Conservation (phyloP, 2,797 vertebrate species). For the Brachyrhaphis roseni region DNA sequence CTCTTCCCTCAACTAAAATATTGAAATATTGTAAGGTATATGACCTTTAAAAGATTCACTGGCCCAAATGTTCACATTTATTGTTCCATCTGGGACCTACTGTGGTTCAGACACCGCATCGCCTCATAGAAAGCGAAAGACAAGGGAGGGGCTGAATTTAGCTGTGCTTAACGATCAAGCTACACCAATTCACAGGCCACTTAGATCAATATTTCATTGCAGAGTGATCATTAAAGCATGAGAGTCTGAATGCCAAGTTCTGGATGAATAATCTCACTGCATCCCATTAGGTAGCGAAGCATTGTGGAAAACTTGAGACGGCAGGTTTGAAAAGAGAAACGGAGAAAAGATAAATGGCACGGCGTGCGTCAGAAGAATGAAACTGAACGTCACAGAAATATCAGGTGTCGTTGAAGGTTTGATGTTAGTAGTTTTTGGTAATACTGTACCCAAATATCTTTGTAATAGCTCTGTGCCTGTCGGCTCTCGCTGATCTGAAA, state of each 20-base stretch:
- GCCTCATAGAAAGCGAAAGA: conserved; percentile 25
- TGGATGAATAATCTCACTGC: conserved; percentile 68
- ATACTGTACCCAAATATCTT: conserved; percentile 19
- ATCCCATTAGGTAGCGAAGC: conserved; percentile 37
- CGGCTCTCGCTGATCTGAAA: conserved; percentile 15
- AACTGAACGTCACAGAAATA: conserved; percentile 11
- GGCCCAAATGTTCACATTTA: conserved; percentile 19
- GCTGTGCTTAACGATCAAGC: conserved; percentile 66
- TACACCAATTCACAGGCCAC: conserved; percentile 57
- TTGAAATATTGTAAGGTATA: conserved; percentile 27
- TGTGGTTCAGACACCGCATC: conserved; percentile 35
- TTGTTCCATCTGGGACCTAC: conserved; percentile 37
- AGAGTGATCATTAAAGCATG: conserved; percentile 80
- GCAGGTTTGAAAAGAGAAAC: conserved; percentile 24
- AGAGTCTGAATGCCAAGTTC: conserved; percentile 71
- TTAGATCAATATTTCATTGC: conserved; percentile 80
- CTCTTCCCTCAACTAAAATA: conserved; percentile 37
- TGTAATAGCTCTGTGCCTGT: neutral
- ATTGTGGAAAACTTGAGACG: conserved; percentile 26
- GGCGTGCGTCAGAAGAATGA: conserved; percentile 6
- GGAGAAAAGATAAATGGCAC: conserved; percentile 7
- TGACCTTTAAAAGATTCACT: conserved; percentile 64
- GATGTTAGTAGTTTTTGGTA: conserved; percentile 12
- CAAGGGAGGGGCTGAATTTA: conserved; percentile 50
- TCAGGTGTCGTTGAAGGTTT: neutral